Evolutionary conservation across 2,888 invertebrate species (phyloP), one percentile per base, ranked within the genome.

Genomic region (Hecatera dysodea): DNA sequence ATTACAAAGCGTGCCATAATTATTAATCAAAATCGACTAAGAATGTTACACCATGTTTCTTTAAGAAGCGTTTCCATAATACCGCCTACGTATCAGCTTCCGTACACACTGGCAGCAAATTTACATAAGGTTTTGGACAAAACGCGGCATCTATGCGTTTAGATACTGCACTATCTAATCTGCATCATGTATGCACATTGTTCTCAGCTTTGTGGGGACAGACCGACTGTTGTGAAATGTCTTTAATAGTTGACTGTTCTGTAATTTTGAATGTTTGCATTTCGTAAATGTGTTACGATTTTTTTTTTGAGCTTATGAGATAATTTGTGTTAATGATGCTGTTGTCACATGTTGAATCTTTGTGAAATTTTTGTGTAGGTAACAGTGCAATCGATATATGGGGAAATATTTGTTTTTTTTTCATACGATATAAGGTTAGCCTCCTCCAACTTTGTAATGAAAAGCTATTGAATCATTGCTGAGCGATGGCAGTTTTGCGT

Each of bases 131-230:
- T 66, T 82, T 78, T 64, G 64, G 60, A 72, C 78, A 77, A 75
- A 81, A 76, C 29, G 80, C 79, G 81, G 77, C 74, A 57, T 75
- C 69, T 79, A 79, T 76, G 71, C 74, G 63, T 44, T 80, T 56
- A 75, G 72, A 75, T 79, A 69, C 59, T 69, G 48, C 70, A 70
- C 27, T 84, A 84, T 85, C 81, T 84, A 83, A 84, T 85, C 85
- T 75, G 68, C 64, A 74, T 85, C 75, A 57, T 69, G 74, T 83
- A 64, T 69, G 70, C 62, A 69, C 79, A 80, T 80, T 80, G 74
- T 73, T 78, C 78, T 61, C 52, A 33, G 57, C 72, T 79, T 81
- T 80, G 44, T 50, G 44, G 46, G 60, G 82, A 56, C 65, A 78
- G 44, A 65, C 81, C 72, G 79, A 55, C 77, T 55, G 15, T 79